A percentile compares a stretch with the other conserved stretches of the same genome.
Evolutionary conservation across 2,888 invertebrate genomes (phyloP).

Genomic region (Salpingus planirostris): DNA sequence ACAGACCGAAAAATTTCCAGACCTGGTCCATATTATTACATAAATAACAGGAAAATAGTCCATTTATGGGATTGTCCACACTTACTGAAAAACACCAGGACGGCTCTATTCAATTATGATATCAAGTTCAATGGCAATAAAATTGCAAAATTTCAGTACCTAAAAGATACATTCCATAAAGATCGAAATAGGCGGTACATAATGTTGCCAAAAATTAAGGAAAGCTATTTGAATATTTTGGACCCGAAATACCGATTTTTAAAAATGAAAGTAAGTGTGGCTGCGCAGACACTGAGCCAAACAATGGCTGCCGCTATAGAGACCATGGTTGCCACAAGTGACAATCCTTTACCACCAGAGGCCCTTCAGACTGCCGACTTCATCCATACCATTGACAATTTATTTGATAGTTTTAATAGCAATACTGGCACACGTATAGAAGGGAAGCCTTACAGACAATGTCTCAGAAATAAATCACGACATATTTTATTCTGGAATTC

Average conservation of each 20-base stretch:
- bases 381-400: background rate
- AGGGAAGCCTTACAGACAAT: background rate
- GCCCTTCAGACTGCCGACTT: slow-evolving; percentile 2
- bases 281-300: background rate
- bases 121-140: no score
- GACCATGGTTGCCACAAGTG: slow-evolving; percentile 1
- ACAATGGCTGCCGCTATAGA: background rate
- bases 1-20: no score
- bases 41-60: no score
- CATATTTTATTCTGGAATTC: slow-evolving; percentile 1
- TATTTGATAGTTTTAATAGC: slow-evolving; percentile 3
- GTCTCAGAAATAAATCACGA: background rate
- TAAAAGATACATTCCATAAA: slow-evolving; percentile 1
- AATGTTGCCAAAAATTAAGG: slow-evolving; percentile 1
- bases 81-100: slow-evolving; percentile 1
- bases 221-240: background rate
- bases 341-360: slow-evolving; percentile 2
- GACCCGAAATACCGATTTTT: no score
- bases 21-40: no score
- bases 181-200: background rate
- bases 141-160: no score
- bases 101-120: slow-evolving; percentile 1
- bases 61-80: slow-evolving; percentile 2
- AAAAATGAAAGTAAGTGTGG: background rate
- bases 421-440: background rate